phyloP scores from a whole-genome alignment of 2,888 invertebrate genomes.

The Mylabris sibirica region DNA sequence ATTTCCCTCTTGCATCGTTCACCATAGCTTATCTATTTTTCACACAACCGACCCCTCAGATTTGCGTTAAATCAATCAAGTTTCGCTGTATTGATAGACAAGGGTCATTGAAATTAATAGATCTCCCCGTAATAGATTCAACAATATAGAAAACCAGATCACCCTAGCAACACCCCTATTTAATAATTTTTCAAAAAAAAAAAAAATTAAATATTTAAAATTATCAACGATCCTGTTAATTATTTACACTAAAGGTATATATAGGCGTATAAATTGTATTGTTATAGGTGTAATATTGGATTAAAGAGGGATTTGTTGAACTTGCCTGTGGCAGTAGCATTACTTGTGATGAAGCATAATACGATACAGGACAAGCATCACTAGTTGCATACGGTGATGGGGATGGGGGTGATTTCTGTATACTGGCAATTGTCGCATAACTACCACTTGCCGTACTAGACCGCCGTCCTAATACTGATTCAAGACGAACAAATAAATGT shows the following conservation, averaged over 20 bases:
- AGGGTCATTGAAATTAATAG: slow-evolving; percentile 34
- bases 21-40: slow-evolving; percentile 51
- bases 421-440: slow-evolving; percentile 83
- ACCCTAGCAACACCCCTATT: slow-evolving; percentile 8
- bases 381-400: slow-evolving; percentile 79
- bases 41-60: slow-evolving; percentile 50
- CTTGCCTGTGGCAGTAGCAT: slow-evolving; percentile 75
- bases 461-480: slow-evolving; percentile 72
- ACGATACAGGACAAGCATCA: slow-evolving; percentile 69
- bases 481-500: slow-evolving; percentile 78
- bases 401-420: slow-evolving; percentile 76
- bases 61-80: slow-evolving; percentile 48
- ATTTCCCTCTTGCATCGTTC: slow-evolving; percentile 44
- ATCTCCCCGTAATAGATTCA: slow-evolving; percentile 19
- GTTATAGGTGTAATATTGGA: background rate
- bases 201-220: background rate
- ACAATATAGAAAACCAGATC: slow-evolving; percentile 1
- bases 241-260: background rate
- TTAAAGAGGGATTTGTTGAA: background rate
- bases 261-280: background rate
- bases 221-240: background rate
- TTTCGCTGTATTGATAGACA: slow-evolving; percentile 39
- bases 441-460: slow-evolving; percentile 80
- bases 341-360: slow-evolving; percentile 82
- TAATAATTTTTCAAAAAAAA: background rate